Evolutionary conservation across 2,113 vertebrate genomes (phyloP), one percentile per base, ranked within the genome.

Genomic region (Pseudolaguvia tuberculata): DNA sequence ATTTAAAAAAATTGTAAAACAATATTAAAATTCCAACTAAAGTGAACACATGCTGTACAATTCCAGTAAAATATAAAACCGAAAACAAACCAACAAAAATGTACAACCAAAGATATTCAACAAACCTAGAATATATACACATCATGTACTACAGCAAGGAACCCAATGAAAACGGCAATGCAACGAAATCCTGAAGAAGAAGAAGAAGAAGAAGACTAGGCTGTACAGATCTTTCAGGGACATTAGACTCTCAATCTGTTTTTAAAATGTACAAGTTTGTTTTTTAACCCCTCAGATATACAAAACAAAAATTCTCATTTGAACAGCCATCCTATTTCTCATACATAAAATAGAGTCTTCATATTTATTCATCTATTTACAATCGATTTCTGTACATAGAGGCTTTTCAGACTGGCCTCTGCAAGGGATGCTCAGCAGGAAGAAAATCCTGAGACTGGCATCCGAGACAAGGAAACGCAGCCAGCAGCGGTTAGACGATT

Each of bases 281-380:
- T 42, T 55, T 42, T 56, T 17, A 15, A 6, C 72, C 47, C 74
- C 71, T 70, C 73, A 72, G 76, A 76, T 84, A 83, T 77, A 87
- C 85, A 85, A 84, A 85, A 80, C 66, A 84, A 83, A 87, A 77
- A 80, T 82, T 88, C 85, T 86, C 83, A 79, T 84, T 42, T 84
- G 84, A 89, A 84, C 84, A 78, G 73, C 83, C 83, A 83, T 85
- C 83, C 78, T 70, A 79, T 78, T 62, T 59, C 82, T 87, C 83
- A 79, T 90, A 88, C 87, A 78, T 87, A 91, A 91, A 92, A 92
- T 90, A 91, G 86, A 91, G 84, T 89, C 84, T 90, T 83, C 85
- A 69, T 88, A 87, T 81, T 81, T 88, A 87, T 88, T 88, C 86
- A 56, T 73, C 6, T 90, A 91, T 91, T 89, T 91, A 91, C 89